Base-by-base conservation (phyloP, 2,888 invertebrate species). In the Leucophenga maculata region DNA sequence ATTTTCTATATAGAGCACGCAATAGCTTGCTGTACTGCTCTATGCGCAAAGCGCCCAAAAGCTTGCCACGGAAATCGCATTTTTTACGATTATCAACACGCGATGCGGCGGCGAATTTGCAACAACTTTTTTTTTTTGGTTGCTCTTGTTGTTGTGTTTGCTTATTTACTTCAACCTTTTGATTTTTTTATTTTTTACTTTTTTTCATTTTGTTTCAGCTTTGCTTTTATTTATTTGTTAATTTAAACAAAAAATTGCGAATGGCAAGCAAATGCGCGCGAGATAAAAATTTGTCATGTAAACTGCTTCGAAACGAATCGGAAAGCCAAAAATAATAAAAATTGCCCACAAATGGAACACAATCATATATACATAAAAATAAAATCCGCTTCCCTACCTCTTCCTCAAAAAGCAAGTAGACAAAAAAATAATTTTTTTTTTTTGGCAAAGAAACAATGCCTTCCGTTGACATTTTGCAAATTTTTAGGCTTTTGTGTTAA, bases 401-500 rank as follows among this genome's bases (percentile, higher is more conserved):
- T 39, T 48, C 14, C n/a, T 8, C 4, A 14, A 46, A 48, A 64
- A 20, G 46, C 16, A 62, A 62, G 6, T n/a, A 64, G 22, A 48
- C 22, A 64, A 22, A 26, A 50, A 50, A 50, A 50, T 50, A 18
- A n/a, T 13, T 13, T 50, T 50, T 50, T n/a, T n/a, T n/a, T n/a
- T n/a, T n/a, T n/a, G n/a, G 26, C 62, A 64, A 64, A 64, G 39
- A 39, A 64, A 48, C 62, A 64, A 64, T 64, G 62, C 18, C 39
- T 4, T 14, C 22, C 22, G 62, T 20, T 64, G 62, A 64, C 46
- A 48, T 64, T 22, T n/a, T 64, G 22, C 48, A 46, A 64, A 64
- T 64, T 65, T 54, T 44, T 46, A 26, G 62, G 72, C 73, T 72
- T 74, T 71, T 66, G 75, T 80, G 83, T 83, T 82, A 82, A 83